phyloP scores from a whole-genome alignment of 2,797 vertebrate genomes.

The Anableps anableps region DNA sequence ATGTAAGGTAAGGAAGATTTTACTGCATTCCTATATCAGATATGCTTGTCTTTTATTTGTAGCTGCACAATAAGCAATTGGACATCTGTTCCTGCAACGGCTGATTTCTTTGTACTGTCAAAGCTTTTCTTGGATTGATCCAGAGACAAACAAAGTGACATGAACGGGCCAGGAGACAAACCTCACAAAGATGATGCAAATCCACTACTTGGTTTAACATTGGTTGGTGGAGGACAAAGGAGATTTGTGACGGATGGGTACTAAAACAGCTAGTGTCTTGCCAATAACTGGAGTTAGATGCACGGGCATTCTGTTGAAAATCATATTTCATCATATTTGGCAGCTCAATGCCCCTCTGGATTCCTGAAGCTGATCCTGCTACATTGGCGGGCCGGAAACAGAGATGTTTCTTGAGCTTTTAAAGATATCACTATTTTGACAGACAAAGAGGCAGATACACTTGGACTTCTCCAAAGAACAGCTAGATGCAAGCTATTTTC shows the following conservation, averaged over 20 bases:
- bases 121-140: too few species aligned
- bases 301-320: constrained; percentile 51
- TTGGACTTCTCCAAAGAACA: constrained; percentile 8
- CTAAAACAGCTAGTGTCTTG: constrained; percentile 22
- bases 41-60: constrained; percentile 7
- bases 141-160: constrained; percentile 36
- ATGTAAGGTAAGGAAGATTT: constrained; percentile 11
- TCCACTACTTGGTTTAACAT: constrained; percentile 33
- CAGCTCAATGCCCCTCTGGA: constrained; percentile 35
- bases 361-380: constrained; percentile 38
- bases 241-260: constrained; percentile 34
- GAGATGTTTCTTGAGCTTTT: constrained; percentile 39
- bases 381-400: constrained; percentile 20
- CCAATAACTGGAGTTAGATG: constrained; percentile 40
- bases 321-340: constrained; percentile 60
- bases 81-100: constrained; percentile 5
- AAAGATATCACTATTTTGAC: constrained; percentile 31
- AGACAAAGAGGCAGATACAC: constrained; percentile 27
- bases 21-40: neutral
- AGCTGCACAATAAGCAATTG: constrained; percentile 19
- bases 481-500: neutral
- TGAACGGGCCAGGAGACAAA: constrained; percentile 29
- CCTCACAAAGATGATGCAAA: constrained; percentile 33
- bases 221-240: constrained; percentile 6
- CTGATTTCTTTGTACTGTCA: constrained; percentile 5